Percentiles rank a stretch among this genome's conserved stretches.
These are phyloP conservation scores for Stenolophus ochropezus DNA, from an alignment of 2,888 invertebrate genomes.

Conservation along the genomic window DNA sequence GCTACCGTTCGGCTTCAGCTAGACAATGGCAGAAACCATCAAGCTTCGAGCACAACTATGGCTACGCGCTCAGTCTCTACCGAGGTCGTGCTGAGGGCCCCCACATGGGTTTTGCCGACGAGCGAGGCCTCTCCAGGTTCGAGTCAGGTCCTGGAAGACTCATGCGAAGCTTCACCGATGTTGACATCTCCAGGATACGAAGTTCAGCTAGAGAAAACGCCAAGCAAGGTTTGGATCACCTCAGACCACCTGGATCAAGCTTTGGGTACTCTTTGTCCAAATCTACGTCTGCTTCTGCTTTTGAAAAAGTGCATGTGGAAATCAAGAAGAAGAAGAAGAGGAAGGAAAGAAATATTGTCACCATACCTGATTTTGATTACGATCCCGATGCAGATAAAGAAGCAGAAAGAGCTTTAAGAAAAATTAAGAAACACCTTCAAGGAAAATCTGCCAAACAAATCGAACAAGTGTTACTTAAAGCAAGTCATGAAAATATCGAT, in stretches of 20 bases:
- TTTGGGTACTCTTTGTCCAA: slow-evolving; percentile 79
- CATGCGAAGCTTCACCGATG: slow-evolving; percentile 80
- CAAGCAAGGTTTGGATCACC: slow-evolving; percentile 76
- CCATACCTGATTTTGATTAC: slow-evolving; percentile 74
- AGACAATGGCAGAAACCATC: slow-evolving; percentile 71
- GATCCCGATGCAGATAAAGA: slow-evolving; percentile 73
- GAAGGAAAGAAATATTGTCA: slow-evolving; percentile 74
- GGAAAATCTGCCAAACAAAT: slow-evolving; percentile 87
- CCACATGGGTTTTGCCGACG: slow-evolving; percentile 85
- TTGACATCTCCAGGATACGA: slow-evolving; percentile 81
- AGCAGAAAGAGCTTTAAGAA: slow-evolving; percentile 70
- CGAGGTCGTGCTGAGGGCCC: slow-evolving; percentile 73
- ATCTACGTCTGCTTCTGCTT: slow-evolving; percentile 78
- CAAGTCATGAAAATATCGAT: slow-evolving; percentile 72
- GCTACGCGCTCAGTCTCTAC: slow-evolving; percentile 88
- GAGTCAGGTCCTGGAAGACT: slow-evolving; percentile 74
- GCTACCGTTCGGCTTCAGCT: neutral
- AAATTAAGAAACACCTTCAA: slow-evolving; percentile 76
- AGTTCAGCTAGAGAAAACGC: slow-evolving; percentile 82
- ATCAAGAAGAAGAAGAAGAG: slow-evolving; percentile 73
- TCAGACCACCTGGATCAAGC: neutral
- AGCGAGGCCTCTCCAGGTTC: slow-evolving; percentile 81
- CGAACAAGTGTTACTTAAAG: slow-evolving; percentile 79
- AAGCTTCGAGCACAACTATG: slow-evolving; percentile 88
- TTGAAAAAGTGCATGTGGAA: slow-evolving; percentile 79